Conservation (phyloP, 2,797 vertebrate species). For the Eremophila alpestris region DNA sequence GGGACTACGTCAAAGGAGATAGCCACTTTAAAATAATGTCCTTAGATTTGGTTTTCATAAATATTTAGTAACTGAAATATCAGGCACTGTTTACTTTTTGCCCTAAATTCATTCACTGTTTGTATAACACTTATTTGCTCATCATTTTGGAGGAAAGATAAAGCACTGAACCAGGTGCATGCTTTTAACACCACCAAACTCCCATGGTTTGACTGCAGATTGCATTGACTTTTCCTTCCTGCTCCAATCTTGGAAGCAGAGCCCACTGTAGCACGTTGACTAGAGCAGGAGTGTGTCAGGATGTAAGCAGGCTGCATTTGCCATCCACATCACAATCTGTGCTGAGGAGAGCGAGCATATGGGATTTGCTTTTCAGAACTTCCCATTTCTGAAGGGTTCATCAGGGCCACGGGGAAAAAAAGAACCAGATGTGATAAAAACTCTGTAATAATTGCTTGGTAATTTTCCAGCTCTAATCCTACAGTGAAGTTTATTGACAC, state of each 20-base stretch:
- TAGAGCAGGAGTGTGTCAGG: slow-evolving; percentile 54
- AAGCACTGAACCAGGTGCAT: not conserved
- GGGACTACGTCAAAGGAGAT: not conserved
- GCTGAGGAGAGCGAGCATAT: slow-evolving; percentile 36
- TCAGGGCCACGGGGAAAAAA: slow-evolving; percentile 24
- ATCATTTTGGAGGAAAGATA: slow-evolving; percentile 2
- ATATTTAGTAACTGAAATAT: not conserved
- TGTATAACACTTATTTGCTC: slow-evolving; percentile 12
- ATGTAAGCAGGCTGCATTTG: slow-evolving; percentile 15
- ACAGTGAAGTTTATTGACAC: slow-evolving; percentile 53
- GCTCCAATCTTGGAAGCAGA: not conserved
- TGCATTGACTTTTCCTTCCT: slow-evolving; percentile 1
- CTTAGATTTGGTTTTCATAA: not conserved
- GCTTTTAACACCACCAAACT: not conserved
- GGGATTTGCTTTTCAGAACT: slow-evolving; percentile 55
- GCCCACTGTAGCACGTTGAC: slow-evolving; percentile 9
- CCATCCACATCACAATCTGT: slow-evolving; percentile 9
- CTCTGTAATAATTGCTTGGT: slow-evolving; percentile 56
- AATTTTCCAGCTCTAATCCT: slow-evolving; percentile 53
- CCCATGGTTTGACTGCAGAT: not conserved
- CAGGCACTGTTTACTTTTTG: not conserved
- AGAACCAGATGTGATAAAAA: slow-evolving; percentile 63
- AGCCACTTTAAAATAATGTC: not conserved
- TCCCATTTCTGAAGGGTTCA: slow-evolving; percentile 48
- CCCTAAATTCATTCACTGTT: not conserved